phyloP scores from a whole-genome alignment of 2,797 vertebrate species.

The Pempheris klunzingeri region DNA sequence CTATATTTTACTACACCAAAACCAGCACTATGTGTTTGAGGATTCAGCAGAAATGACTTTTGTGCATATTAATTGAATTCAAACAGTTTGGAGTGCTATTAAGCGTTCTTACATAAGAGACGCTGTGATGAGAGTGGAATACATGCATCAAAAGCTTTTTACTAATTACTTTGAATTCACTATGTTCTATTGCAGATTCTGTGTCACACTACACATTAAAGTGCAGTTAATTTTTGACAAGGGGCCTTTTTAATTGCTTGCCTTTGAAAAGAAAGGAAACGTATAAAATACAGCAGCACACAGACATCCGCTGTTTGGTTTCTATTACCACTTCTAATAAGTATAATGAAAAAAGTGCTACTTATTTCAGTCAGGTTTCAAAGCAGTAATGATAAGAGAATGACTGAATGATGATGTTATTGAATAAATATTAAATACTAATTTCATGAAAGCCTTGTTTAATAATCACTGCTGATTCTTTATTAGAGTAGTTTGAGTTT shows the following conservation, averaged over 20 bases:
- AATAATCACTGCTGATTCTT: conserved; percentile 58
- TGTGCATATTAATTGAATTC: conserved; percentile 73
- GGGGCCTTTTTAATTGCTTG: conserved; percentile 66
- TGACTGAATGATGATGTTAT: conserved; percentile 49
- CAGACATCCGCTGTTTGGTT: conserved; percentile 60
- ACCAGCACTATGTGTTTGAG: conserved; percentile 55
- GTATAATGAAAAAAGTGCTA: conserved; percentile 41
- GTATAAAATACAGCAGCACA: conserved; percentile 45
- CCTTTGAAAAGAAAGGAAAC: conserved; percentile 49
- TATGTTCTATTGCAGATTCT: conserved; percentile 58
- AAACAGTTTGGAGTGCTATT: conserved; percentile 51
- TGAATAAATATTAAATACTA: conserved; percentile 64
- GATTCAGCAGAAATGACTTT: conserved; percentile 66
- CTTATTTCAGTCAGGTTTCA: conserved; percentile 61
- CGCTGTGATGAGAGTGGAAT: conserved; percentile 52
- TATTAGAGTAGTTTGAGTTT: conserved; percentile 54
- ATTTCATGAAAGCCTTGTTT: conserved; percentile 59
- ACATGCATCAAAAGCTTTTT: conserved; percentile 65
- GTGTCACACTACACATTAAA: conserved; percentile 64
- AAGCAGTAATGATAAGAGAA: conserved; percentile 58
- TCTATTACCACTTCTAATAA: conserved; percentile 56
- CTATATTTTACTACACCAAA: conserved; percentile 50
- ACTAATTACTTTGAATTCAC: conserved; percentile 71
- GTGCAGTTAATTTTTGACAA: conserved; percentile 69
- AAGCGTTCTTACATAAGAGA: conserved; percentile 52